Conservation (phyloP, 37 sponge, comb jelly and placozoan species). For the Halichondria panicea region DNA sequence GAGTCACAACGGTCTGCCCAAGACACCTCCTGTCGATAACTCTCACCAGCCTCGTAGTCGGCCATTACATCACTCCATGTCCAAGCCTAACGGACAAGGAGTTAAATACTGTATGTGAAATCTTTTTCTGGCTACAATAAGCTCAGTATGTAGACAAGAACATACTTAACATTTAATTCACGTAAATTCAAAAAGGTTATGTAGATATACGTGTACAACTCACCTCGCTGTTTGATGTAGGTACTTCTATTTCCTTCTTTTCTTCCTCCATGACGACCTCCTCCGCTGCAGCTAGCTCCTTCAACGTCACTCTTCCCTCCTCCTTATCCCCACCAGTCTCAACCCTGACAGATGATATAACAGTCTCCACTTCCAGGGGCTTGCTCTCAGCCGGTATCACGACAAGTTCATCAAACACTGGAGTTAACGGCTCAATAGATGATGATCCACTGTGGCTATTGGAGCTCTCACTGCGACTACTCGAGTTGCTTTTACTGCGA, state of each 20-base stretch:
- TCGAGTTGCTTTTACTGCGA: too few relatives aligned
- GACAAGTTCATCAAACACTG: too few relatives aligned
- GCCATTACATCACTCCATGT: slow-evolving; percentile 12
- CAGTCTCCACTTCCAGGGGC: neutral
- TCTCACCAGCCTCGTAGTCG: slow-evolving; percentile 6
- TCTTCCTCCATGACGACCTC: neutral
- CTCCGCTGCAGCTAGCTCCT: neutral
- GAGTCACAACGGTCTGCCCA: slow-evolving; percentile 77
- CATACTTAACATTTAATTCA: neutral
- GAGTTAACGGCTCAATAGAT: too few relatives aligned
- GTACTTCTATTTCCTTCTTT: too few relatives aligned
- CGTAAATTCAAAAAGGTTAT: too few relatives aligned
- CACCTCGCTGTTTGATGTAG: too few relatives aligned
- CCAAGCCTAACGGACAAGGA: neutral
- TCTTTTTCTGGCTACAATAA: neutral
- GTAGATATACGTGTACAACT: too few relatives aligned
- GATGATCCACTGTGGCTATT: too few relatives aligned
- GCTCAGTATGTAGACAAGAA: neutral
- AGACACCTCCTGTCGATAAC: slow-evolving; percentile 5
- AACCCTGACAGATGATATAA: neutral
- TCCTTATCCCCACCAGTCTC: neutral
- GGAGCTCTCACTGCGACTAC: too few relatives aligned
- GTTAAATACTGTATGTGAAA: neutral
- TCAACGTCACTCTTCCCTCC: neutral
- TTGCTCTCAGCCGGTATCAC: too few relatives aligned